A percentile compares a stretch with the other conserved stretches of the same genome.
phyloP scores from a whole-genome alignment of 64 coral and sea anemone genomes.

The Dendronephthya gigantea region DNA sequence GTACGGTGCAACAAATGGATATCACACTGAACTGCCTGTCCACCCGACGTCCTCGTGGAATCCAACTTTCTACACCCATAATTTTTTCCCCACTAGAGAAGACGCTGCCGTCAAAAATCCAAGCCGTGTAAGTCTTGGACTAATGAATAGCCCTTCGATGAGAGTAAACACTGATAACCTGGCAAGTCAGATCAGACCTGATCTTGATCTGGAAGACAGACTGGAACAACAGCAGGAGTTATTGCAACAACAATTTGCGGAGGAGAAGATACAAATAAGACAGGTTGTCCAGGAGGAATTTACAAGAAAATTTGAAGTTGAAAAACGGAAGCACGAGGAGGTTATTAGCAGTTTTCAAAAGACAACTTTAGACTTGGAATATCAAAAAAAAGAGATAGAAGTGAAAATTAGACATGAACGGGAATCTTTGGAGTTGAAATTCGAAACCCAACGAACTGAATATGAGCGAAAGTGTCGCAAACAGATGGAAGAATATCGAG shows the following conservation, averaged over 20 bases:
- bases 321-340: conserved; percentile 52
- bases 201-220: conserved; percentile 92
- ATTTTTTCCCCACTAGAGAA: not conserved
- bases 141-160: not conserved
- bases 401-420: conserved; percentile 56
- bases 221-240: conserved; percentile 69
- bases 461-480: conserved; percentile 51
- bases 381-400: conserved; percentile 78
- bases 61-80: not conserved
- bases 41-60: not conserved
- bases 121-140: not conserved
- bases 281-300: conserved; percentile 67
- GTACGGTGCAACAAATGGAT: not conserved
- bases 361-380: conserved; percentile 70
- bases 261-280: conserved; percentile 63
- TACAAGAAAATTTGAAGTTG: conserved; percentile 50
- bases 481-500: conserved; percentile 42
- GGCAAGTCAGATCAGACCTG: conserved; percentile 63
- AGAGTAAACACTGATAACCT: conserved; percentile 59
- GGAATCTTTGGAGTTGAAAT: conserved; percentile 71
- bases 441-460: conserved; percentile 75
- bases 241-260: conserved; percentile 51
- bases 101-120: not conserved
- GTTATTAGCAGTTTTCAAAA: conserved; percentile 55
- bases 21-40: not conserved